Evolutionary conservation across 2,797 vertebrate species (phyloP).

Genomic region (Neosilurus hyrtlii): DNA sequence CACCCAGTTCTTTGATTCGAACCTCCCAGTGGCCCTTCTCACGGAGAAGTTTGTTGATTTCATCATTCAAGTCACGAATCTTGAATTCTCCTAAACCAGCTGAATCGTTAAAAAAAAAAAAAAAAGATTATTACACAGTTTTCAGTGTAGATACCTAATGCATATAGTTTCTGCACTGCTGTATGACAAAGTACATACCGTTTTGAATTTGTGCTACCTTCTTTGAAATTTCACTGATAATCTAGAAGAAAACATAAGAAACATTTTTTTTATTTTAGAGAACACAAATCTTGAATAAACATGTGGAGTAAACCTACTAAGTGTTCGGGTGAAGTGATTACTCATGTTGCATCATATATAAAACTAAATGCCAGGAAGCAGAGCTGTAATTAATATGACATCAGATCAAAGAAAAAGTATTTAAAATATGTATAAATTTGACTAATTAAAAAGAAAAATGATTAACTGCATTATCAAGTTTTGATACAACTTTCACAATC

Average conservation of each 20-base stretch:
- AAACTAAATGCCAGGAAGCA: background rate
- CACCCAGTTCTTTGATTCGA: conserved; percentile 91
- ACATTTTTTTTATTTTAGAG: background rate
- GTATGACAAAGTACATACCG: conserved; percentile 72
- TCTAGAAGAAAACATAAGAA: conserved; percentile 67
- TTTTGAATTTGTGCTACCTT: conserved; percentile 98
- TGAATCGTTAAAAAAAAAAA: conserved; percentile 53
- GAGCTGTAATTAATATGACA: background rate
- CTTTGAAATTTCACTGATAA: conserved; percentile 97
- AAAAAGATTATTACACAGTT: background rate
- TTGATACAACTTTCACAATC: background rate
- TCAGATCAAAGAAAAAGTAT: background rate
- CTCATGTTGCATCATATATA: background rate
- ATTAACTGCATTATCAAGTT: background rate
- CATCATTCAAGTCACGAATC: conserved; percentile 94
- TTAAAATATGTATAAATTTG: too few species aligned
- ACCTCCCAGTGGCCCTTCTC: conserved; percentile 97
- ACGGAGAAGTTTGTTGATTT: conserved; percentile 94
- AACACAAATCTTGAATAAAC: background rate
- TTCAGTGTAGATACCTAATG: too few species aligned
- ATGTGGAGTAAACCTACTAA: background rate
- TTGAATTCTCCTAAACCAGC: conserved; percentile 96
- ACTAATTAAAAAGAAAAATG: background rate
- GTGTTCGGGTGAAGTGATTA: background rate
- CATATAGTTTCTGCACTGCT: background rate